Conservation (phyloP, 2,888 invertebrate species). For the Drosophila peninsularis region DNA sequence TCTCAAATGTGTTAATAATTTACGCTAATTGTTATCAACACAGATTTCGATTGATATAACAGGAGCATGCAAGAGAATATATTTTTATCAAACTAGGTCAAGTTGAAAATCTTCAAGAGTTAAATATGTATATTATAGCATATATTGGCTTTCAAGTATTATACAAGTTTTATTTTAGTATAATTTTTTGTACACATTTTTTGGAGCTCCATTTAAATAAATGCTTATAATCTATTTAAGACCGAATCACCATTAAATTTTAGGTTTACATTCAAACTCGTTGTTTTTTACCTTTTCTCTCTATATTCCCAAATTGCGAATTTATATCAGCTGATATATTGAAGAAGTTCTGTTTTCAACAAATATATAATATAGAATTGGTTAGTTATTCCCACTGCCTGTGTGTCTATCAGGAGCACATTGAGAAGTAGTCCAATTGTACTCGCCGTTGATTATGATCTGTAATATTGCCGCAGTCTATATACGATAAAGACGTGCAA, state of each 20-base stretch:
- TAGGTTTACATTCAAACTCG: no score
- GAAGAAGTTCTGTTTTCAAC: no score
- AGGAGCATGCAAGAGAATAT: neutral
- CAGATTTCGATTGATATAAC: slow-evolving; percentile 6
- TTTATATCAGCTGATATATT: no score
- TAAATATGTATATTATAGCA: neutral
- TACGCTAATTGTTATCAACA: slow-evolving; percentile 32
- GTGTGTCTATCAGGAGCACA: neutral
- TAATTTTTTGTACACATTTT: no score
- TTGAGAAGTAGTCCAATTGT: neutral
- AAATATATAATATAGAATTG: neutral
- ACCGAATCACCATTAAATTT: no score
- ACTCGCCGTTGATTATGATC: slow-evolving; percentile 24
- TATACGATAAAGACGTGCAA: slow-evolving; percentile 35
- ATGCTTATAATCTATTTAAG: no score
- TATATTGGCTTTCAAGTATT: no score
- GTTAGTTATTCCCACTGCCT: neutral
- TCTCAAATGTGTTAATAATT: slow-evolving; percentile 43
- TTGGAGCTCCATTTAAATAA: neutral
- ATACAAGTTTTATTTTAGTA: no score
- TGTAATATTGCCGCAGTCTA: slow-evolving; percentile 33
- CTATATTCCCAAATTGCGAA: no score
- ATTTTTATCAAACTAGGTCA: slow-evolving; percentile 26
- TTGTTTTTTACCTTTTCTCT: no score
- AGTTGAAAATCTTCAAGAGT: neutral